Evolutionary conservation across 2,113 vertebrate genomes (phyloP).

Genomic region (Eretmochelys imbricata): DNA sequence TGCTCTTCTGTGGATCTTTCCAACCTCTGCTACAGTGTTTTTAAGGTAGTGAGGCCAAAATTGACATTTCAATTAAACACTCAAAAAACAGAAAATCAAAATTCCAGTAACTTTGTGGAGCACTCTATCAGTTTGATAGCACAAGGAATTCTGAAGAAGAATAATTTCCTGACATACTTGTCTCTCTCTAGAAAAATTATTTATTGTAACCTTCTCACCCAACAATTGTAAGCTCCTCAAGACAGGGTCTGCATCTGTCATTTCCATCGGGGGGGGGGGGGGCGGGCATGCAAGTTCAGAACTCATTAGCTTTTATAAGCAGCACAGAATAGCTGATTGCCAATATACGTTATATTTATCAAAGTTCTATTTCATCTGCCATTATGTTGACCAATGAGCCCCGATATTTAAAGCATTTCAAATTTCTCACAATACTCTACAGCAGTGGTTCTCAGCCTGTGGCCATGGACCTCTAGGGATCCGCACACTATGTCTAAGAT

Average conservation of each 20-base stretch:
- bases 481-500: not conserved
- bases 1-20: not conserved
- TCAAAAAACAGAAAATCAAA: not conserved
- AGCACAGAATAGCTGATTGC: not conserved
- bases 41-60: not conserved
- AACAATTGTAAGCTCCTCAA: not conserved
- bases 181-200: not conserved
- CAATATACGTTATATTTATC: not conserved
- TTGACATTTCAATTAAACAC: not conserved
- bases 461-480: not conserved
- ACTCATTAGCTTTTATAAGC: not conserved
- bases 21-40: fast-evolving
- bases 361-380: not conserved
- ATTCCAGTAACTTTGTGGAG: not conserved
- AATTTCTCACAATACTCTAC: not conserved
- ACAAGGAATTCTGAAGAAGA: not conserved
- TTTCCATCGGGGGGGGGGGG: not conserved
- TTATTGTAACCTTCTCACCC: too few relatives aligned
- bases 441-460: not conserved
- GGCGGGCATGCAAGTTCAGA: not conserved
- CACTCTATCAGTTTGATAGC: not conserved
- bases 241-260: not conserved
- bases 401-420: not conserved
- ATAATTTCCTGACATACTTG: not conserved
- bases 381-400: not conserved